These are phyloP conservation scores for Thumatha senex DNA, from an alignment of 2,888 invertebrate genomes.

Conservation along the genomic window DNA sequence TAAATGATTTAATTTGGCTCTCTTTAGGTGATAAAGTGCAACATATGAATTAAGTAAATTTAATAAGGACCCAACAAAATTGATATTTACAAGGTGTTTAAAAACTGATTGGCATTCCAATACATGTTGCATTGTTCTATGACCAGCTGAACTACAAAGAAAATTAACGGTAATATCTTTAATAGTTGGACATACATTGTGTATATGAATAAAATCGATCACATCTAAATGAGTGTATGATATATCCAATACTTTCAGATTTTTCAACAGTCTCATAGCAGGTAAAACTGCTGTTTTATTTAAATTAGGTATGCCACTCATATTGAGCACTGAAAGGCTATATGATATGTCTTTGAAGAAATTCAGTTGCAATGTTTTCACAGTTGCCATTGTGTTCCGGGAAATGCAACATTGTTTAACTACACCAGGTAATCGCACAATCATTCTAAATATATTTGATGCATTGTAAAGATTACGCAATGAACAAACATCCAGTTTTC, in stretches of 20 bases:
- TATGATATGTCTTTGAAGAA: constrained; percentile 57
- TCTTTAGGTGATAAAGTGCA: constrained; percentile 43
- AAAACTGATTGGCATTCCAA: constrained; percentile 51
- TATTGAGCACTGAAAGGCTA: constrained; percentile 52
- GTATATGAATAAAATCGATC: constrained; percentile 55
- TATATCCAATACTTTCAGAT: constrained; percentile 56
- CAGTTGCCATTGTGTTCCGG: constrained; percentile 51
- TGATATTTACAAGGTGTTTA: constrained; percentile 55
- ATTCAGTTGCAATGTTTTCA: constrained; percentile 45
- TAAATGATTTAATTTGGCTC: constrained; percentile 47
- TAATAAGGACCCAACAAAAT: constrained; percentile 56
- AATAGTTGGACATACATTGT: constrained; percentile 56
- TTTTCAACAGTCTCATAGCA: constrained; percentile 51
- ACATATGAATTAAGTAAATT: constrained; percentile 51
- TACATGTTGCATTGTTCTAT: constrained; percentile 23
- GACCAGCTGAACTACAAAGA: constrained; percentile 36
- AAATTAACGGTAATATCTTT: constrained; percentile 60
- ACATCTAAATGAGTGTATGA: constrained; percentile 62
- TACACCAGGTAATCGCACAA: constrained; percentile 47
- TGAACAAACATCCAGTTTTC: constrained; percentile 53
- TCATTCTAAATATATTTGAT: constrained; percentile 42
- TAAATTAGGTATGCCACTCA: constrained; percentile 58
- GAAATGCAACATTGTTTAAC: constrained; percentile 53
- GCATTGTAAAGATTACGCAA: constrained; percentile 50
- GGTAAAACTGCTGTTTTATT: constrained; percentile 48